A percentile compares a stretch with the other conserved stretches of the same genome.
phyloP scores from a whole-genome alignment of 2,797 vertebrate genomes.

The Sebastes nivosus region DNA sequence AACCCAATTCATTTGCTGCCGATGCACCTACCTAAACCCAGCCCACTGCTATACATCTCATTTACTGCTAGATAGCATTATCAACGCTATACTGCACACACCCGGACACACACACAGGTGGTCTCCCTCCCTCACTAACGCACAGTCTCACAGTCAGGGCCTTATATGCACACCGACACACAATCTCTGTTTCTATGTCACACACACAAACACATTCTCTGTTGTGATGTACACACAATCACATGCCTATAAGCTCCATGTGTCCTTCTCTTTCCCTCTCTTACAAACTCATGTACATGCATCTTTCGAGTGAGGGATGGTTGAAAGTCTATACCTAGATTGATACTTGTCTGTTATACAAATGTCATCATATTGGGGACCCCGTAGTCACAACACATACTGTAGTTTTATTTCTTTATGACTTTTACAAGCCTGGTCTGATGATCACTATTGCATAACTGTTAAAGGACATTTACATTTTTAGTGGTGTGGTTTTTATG shows the following conservation, averaged over 20 bases:
- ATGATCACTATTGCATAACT: not conserved
- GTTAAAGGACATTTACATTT: not conserved
- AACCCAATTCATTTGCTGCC: conserved; percentile 49
- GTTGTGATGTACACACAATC: not conserved
- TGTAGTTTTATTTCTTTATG: not conserved
- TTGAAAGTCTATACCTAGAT: not conserved
- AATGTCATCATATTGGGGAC: not conserved
- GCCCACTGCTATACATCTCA: conserved; percentile 42
- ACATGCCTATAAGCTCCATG: not conserved
- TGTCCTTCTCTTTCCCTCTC: not conserved
- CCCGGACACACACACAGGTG: not conserved
- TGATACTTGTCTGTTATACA: not conserved
- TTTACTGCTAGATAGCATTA: conserved; percentile 51
- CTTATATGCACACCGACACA: not conserved
- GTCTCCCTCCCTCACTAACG: no score
- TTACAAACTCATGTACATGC: not conserved
- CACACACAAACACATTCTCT: not conserved
- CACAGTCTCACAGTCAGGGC: not conserved
- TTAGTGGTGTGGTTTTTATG: not conserved
- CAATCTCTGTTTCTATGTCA: not conserved
- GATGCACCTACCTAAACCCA: conserved; percentile 40
- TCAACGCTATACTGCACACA: conserved; percentile 33
- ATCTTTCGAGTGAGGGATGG: not conserved
- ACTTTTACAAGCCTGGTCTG: not conserved
- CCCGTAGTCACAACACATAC: not conserved